phyloP scores from a whole-genome alignment of 2,797 vertebrate species.

The Hozukius guyotensis region DNA sequence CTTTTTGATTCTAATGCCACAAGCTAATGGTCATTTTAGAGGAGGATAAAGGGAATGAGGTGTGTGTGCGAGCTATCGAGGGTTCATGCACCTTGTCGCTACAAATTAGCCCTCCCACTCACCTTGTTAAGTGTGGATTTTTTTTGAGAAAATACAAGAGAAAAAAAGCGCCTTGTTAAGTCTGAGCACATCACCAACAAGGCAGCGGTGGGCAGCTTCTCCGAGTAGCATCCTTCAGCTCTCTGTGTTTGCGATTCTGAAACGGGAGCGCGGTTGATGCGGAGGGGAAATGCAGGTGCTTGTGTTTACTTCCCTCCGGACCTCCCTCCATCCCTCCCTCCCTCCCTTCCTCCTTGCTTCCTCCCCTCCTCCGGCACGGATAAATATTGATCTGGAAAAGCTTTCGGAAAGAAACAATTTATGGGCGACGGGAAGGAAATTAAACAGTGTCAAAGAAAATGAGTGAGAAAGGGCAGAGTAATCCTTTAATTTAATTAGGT shows the following conservation, averaged over 20 bases:
- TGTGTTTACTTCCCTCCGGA: conserved; percentile 69
- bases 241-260: conserved; percentile 32
- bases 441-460: conserved; percentile 65
- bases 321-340: conserved; percentile 23
- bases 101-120: conserved; percentile 37
- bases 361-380: conserved; percentile 34
- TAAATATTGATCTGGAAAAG: conserved; percentile 69
- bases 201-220: conserved; percentile 40
- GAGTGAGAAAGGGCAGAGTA: conserved; percentile 57
- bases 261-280: conserved; percentile 49
- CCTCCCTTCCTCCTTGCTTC: conserved; percentile 25
- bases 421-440: conserved; percentile 54
- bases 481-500: conserved; percentile 80
- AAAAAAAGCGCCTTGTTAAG: conserved; percentile 38
- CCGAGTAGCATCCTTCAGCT: conserved; percentile 34
- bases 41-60: not conserved
- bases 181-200: conserved; percentile 33
- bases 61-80: not conserved
- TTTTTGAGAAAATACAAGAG: conserved; percentile 3
- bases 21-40: not conserved
- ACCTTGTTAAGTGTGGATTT: conserved; percentile 24
- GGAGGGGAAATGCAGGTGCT: conserved; percentile 69
- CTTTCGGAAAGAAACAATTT: conserved; percentile 30
- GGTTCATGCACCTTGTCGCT: conserved; percentile 1
- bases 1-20: not conserved